Conservation (phyloP, 2,888 invertebrate genomes). For the Polyommatus iphigenia region DNA sequence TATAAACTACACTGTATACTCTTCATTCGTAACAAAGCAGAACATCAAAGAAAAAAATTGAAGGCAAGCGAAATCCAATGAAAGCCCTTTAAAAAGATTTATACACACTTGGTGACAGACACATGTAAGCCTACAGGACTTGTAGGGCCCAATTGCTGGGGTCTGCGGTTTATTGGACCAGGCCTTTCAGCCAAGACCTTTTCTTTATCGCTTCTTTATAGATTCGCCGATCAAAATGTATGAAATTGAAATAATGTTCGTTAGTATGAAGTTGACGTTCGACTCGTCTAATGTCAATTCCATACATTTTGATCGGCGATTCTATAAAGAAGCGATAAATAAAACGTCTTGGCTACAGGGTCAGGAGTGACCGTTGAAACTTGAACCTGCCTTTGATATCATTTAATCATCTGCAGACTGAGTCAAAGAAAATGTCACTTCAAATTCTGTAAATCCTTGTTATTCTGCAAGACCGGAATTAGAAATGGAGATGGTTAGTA, state of each 20-base stretch:
- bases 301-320: too few relatives aligned
- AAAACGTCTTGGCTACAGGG: background rate
- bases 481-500: too few relatives aligned
- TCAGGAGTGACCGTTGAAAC: slow-evolving; percentile 52
- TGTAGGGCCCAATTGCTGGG: slow-evolving; percentile 53
- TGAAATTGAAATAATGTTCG: too few relatives aligned
- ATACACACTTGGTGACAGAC: slow-evolving; percentile 14
- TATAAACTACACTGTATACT: background rate
- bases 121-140: slow-evolving; percentile 43
- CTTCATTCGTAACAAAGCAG: background rate
- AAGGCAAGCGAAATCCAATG: background rate
- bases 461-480: background rate
- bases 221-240: too few relatives aligned
- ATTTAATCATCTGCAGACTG: slow-evolving; percentile 40
- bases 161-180: slow-evolving; percentile 57
- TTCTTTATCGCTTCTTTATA: too few relatives aligned
- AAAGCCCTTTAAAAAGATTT: slow-evolving; percentile 3
- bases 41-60: background rate
- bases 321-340: too few relatives aligned
- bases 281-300: background rate
- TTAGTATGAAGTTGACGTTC: too few relatives aligned
- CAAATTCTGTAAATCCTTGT: background rate
- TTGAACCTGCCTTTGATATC: slow-evolving; percentile 45
- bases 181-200: background rate
- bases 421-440: background rate